These are phyloP conservation scores for Thryonomys swinderianus DNA, from an alignment of 2,113 vertebrate genomes.

Conservation along the genomic window DNA sequence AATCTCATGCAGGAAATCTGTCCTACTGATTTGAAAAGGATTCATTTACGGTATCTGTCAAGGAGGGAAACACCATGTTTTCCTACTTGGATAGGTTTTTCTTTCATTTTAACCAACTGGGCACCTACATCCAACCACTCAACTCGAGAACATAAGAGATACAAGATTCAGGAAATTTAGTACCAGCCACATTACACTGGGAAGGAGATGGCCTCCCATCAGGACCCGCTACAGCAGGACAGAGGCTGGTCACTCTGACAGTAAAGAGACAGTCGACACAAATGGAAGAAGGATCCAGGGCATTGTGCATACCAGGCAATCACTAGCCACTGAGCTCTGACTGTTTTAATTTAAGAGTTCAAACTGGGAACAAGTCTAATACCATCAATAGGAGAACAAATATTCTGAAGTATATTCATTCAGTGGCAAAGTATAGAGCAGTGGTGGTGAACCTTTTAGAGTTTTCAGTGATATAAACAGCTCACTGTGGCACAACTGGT, in stretches of 20 bases:
- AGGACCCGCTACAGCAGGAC: not conserved
- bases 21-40: constrained; percentile 24
- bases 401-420: not conserved
- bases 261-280: not conserved
- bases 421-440: not conserved
- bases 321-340: not conserved
- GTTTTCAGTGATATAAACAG: not conserved
- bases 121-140: constrained; percentile 73
- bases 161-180: constrained; percentile 74
- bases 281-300: not conserved
- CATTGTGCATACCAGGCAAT: not conserved
- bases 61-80: not conserved
- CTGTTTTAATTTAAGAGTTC: not conserved
- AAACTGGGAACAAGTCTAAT: not conserved
- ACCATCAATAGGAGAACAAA: not conserved
- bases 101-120: constrained; percentile 55
- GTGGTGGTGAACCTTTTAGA: not conserved
- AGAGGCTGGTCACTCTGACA: not conserved
- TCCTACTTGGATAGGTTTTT: constrained; percentile 33
- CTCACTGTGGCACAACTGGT: not conserved
- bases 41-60: constrained; percentile 40
- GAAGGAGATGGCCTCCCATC: too few species aligned
- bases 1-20: not conserved
- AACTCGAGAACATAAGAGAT: constrained; percentile 69
- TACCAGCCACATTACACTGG: not conserved